Conservation (phyloP, 1,140 invertebrate genomes). For the Orchestia grillus region DNA sequence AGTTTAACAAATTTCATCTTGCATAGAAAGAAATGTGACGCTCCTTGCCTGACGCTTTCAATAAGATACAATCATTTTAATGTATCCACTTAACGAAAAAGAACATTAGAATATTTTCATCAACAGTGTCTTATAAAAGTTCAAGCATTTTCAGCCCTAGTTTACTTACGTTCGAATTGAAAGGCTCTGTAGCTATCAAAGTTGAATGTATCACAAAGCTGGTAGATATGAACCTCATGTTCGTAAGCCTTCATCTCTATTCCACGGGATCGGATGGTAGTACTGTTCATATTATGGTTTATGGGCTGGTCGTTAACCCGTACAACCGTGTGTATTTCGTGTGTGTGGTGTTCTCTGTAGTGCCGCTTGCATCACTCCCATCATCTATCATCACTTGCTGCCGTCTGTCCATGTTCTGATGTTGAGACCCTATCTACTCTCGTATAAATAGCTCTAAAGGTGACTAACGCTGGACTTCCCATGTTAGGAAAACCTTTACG, state of each 20-base stretch:
- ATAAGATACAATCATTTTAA: not conserved
- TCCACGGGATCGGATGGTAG: not conserved
- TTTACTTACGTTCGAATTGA: not conserved
- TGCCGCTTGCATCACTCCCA: not conserved
- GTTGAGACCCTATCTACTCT: not conserved
- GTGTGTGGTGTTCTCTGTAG: slow-evolving; percentile 40
- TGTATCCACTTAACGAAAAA: not conserved
- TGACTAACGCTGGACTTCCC: not conserved
- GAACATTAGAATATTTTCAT: not conserved
- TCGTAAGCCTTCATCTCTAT: not conserved
- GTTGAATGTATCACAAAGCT: not conserved
- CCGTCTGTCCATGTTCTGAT: not conserved
- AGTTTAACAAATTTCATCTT: not conserved
- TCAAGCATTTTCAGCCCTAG: not conserved
- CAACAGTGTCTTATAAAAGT: not conserved
- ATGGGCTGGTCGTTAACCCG: slow-evolving; percentile 30
- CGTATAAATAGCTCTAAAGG: not conserved
- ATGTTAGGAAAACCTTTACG: not conserved
- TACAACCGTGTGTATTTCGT: slow-evolving; percentile 4
- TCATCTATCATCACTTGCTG: slow-evolving; percentile 39
- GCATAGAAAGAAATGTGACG: not conserved
- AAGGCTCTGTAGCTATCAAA: not conserved
- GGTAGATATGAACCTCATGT: not conserved
- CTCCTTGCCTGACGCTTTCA: not conserved
- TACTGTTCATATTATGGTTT: not conserved